Conservation (phyloP, 2,888 invertebrate genomes). For the Germaria angustata region DNA sequence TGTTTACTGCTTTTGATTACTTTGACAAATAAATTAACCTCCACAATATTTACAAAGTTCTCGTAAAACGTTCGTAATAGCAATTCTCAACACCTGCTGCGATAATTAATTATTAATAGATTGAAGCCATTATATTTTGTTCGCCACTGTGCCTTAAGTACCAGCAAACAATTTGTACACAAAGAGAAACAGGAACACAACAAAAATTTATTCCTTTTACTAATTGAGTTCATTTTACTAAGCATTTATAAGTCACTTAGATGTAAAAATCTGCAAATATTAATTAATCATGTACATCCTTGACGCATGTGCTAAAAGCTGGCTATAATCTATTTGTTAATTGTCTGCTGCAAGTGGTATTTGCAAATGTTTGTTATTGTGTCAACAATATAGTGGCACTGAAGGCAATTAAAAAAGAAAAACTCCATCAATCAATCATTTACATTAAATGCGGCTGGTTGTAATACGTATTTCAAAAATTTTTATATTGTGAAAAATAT, state of each 20-base stretch:
- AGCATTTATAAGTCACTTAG: background rate
- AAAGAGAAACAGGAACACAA: background rate
- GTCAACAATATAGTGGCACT: background rate
- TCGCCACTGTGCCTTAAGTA: background rate
- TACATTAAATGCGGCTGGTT: too few relatives aligned
- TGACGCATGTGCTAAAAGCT: background rate
- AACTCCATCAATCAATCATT: too few relatives aligned
- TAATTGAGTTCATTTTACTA: conserved; percentile 7
- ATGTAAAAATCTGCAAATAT: background rate
- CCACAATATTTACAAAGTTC: too few relatives aligned
- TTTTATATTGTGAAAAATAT: too few relatives aligned
- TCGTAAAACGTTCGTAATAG: too few relatives aligned
- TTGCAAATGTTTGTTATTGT: background rate
- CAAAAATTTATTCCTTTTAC: background rate
- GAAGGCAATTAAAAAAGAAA: too few relatives aligned
- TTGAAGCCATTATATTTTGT: background rate
- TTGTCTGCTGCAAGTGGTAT: conserved; percentile 3
- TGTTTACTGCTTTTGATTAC: too few relatives aligned
- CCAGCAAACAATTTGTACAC: conserved; percentile 1
- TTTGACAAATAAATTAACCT: too few relatives aligned
- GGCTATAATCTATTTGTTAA: conserved; percentile 37
- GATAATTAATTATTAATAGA: too few relatives aligned
- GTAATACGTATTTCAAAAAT: too few relatives aligned
- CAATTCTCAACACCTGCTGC: too few relatives aligned
- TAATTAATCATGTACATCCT: conserved; percentile 33